Base-by-base conservation (phyloP, 1,140 invertebrate genomes). In the Chrysoperla carnea region DNA sequence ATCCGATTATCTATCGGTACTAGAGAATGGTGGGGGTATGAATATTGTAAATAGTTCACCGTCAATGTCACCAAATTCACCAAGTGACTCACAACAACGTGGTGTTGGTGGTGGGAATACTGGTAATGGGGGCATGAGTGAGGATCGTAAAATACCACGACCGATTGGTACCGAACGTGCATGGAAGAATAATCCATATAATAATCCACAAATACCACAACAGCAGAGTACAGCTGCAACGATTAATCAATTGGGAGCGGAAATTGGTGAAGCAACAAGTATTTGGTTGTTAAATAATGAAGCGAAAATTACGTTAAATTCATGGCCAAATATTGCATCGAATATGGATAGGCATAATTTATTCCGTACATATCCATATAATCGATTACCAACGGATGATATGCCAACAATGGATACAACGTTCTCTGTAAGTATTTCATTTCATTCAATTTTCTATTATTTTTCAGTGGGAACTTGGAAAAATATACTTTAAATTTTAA, bases 141-240 rank as follows among this genome's bases (percentile, higher is more conserved):
- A 83, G 52, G 76, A 81, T 50, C 69, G 79, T 35, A 82, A 83
- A 53, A 69, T 75, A 48, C 78, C 78, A 27, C 71, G 78, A 6
- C 80, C 81, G 13, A 84, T 84, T 52, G 81, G 81, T 49, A 84
- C 75, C 0, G 79, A 81, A 57, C 67, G 79, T 51, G 74, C 77
- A 7, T 77, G 77, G 69, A 82, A 81, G 40, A 69, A 52, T 45
- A 52, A 60, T 58, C 52, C 62, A 61, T 53, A 60, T 57, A 59
- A 50, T 51, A 39, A 54, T 52, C 45, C 42, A 29, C 46, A 42
- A 48, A 42, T 51, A 50, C 43, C 53, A 17, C 17, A n/a, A 11
- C 15, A 29, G n/a, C n/a, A 8, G 48, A 43, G 33, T 29, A 45
- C 50, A 56, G 67, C 58, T 63, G 63, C 31, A 46, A 45, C 6